Conservation (phyloP, 2,797 vertebrate species). For the Momotus momota region DNA sequence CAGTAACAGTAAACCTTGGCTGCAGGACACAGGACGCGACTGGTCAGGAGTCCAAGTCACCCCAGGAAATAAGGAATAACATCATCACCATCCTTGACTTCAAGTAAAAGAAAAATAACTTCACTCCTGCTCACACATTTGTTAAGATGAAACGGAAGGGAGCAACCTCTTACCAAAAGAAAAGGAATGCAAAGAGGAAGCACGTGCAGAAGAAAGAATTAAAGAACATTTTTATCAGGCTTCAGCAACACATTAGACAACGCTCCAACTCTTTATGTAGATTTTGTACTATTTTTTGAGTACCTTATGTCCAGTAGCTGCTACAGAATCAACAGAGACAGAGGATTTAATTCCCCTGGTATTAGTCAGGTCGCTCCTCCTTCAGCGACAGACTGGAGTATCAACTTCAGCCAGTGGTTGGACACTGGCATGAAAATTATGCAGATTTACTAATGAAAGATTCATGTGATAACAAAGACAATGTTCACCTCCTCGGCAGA, state of each 20-base stretch:
- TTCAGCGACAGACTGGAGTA: neutral
- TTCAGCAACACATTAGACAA: neutral
- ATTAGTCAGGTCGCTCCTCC: accelerated
- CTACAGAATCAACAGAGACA: neutral
- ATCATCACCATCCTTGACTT: neutral
- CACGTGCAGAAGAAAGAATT: accelerated
- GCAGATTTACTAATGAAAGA: neutral
- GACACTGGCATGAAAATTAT: neutral
- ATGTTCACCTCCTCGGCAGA: neutral
- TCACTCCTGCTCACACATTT: neutral
- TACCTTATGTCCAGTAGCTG: neutral
- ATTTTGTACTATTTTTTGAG: neutral
- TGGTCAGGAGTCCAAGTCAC: neutral
- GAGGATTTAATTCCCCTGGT: neutral
- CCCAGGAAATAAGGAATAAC: neutral
- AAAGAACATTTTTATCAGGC: neutral
- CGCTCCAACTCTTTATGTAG: accelerated
- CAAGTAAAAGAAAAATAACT: neutral
- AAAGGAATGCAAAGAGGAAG: neutral
- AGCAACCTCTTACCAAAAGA: neutral
- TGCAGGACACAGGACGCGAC: neutral
- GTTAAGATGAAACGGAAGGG: neutral
- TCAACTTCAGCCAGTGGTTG: neutral
- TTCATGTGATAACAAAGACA: neutral
- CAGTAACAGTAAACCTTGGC: neutral